Evolutionary conservation across 2,888 invertebrate genomes (phyloP).

Genomic region (Conus canariensis): DNA sequence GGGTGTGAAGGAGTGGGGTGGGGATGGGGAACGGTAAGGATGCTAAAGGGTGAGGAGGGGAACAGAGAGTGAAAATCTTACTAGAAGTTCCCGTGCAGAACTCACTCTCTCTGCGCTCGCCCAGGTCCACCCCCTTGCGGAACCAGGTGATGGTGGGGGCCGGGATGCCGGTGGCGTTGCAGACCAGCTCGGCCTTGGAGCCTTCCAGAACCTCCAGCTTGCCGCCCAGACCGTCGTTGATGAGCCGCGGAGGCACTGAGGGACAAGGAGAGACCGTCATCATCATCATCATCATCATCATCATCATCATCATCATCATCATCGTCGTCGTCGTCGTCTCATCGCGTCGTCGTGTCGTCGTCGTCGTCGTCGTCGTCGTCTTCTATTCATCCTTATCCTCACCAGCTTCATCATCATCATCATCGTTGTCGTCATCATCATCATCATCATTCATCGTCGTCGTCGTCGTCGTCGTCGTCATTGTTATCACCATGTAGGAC

Average conservation of each 20-base stretch:
- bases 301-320: constrained; percentile 35
- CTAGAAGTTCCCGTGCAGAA: constrained; percentile 54
- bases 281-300: constrained; percentile 27
- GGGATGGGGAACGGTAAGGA: not conserved
- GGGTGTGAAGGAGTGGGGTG: not conserved
- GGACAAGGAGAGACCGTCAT: not conserved
- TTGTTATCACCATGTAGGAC: too few species aligned
- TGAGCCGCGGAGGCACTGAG: constrained; percentile 95
- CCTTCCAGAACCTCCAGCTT: constrained; percentile 95
- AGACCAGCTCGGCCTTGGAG: constrained; percentile 92
- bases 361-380: constrained; percentile 22
- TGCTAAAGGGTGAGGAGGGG: not conserved
- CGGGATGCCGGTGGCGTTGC: constrained; percentile 87
- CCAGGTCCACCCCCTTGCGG: constrained; percentile 52
- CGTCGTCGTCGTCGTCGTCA: too few species aligned
- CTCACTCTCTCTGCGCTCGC: constrained; percentile 57
- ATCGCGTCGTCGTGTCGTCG: not conserved
- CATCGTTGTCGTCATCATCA: too few species aligned
- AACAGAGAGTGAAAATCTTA: constrained; percentile 49
- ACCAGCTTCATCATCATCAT: not conserved
- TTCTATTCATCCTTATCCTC: constrained; percentile 30
- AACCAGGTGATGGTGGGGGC: constrained; percentile 96
- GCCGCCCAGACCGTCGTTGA: constrained; percentile 88
- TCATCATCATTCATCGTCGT: too few species aligned
- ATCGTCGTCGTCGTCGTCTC: constrained; percentile 26